Conservation (phyloP, 2,113 vertebrate genomes). For the Salvator merianae region DNA sequence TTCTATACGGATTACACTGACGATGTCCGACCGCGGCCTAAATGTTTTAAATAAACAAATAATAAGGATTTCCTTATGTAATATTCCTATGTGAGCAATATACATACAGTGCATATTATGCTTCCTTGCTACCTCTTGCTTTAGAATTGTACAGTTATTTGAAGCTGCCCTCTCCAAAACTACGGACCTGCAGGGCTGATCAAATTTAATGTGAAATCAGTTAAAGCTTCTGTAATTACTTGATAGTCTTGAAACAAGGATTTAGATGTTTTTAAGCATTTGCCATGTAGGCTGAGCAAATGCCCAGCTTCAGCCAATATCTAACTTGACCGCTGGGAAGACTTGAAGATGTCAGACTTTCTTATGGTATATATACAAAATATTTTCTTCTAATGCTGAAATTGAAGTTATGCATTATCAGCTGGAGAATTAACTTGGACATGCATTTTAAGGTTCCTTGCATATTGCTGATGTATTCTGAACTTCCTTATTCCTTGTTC, state of each 20-base stretch:
- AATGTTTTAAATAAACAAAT: not conserved
- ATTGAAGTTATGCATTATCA: not conserved
- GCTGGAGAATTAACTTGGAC: too few species aligned
- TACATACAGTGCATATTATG: too few species aligned
- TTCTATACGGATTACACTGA: too few species aligned
- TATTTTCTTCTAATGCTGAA: not conserved
- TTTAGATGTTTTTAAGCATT: not conserved
- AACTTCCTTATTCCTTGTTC: not conserved
- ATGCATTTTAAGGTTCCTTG: not conserved
- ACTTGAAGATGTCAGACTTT: not conserved
- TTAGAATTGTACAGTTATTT: too few species aligned
- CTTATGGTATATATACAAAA: not conserved
- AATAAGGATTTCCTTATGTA: too few species aligned
- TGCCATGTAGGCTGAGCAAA: not conserved
- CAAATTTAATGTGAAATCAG: not conserved
- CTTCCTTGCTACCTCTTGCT: too few species aligned
- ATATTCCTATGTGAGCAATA: too few species aligned
- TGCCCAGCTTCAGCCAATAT: not conserved
- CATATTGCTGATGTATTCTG: not conserved
- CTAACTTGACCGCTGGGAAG: not conserved
- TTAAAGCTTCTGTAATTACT: not conserved
- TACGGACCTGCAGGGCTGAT: too few species aligned
- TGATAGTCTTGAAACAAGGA: not conserved
- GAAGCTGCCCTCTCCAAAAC: too few species aligned
- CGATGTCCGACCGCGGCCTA: too few species aligned